Evolutionary conservation across 2,797 vertebrate species (phyloP), one percentile per base, ranked within the genome.

Genomic region (Molothrus aeneus): DNA sequence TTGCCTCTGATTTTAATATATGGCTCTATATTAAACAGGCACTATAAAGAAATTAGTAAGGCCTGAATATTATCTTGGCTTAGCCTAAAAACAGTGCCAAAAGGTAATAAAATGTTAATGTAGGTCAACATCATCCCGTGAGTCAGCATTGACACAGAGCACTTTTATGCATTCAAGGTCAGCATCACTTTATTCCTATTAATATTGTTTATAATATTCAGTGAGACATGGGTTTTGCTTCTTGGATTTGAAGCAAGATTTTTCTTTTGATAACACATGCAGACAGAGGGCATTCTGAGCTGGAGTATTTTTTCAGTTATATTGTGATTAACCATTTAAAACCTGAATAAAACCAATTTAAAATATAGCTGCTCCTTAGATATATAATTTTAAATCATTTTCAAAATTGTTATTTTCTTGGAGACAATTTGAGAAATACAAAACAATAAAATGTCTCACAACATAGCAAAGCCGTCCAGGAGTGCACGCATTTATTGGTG

Each of bases 91-190:
- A 53, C 31, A 54, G 20, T 92, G 74, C 70, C 54, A 69, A 81
- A 90, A 92, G 26, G 51, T 90, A 87, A 79, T 91, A 18, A 94
- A 91, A 92, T 77, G 61, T 80, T 81, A 83, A 91, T 84, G 53
- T 50, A 92, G 73, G 64, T 94, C 75, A 87, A 7, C 79, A 60
- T 71, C 56, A 26, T 79, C 38, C 20, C 36, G 24, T 45, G 54
- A 86, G 66, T 87, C 70, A 66, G 81, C 88, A 68, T 21, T 73
- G 66, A 86, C 22, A n/a, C 29, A 61, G 43, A 63, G 60, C 56
- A 73, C 51, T 89, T 94, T 45, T n/a, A 36, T 63, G 42, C 47
- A 4, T 85, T 94, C 85, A 86, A 93, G 87, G 83, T 92, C 68
- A 88, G 63, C 73, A 72, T 88, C 48, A 88, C 20, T 66, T 93